Conservation (phyloP, 2,888 invertebrate species). For the Epinotia nisella region DNA sequence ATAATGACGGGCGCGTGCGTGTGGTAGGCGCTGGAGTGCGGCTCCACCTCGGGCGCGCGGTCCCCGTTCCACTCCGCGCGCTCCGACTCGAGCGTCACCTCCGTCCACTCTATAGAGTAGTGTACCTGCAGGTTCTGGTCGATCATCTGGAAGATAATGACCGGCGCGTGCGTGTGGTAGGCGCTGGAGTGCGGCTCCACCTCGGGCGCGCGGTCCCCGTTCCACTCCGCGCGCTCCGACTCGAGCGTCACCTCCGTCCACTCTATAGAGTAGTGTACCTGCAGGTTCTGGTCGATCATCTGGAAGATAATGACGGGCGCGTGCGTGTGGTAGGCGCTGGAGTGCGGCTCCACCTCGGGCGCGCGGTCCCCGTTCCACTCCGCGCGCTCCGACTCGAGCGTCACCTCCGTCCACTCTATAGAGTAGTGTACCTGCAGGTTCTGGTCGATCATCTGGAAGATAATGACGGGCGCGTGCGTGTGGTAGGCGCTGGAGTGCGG, state of each 20-base stretch:
- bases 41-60: conserved; percentile 92
- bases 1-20: conserved; percentile 98
- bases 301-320: conserved; percentile 98
- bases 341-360: conserved; percentile 92
- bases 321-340: conserved; percentile 94
- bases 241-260: conserved; percentile 98
- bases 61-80: conserved; percentile 96
- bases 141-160: conserved; percentile 99
- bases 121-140: conserved; percentile 96
- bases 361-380: conserved; percentile 94
- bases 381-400: conserved; percentile 94
- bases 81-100: conserved; percentile 95
- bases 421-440: conserved; percentile 94
- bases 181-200: conserved; percentile 91
- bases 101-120: conserved; percentile 98
- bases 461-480: conserved; percentile 97
- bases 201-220: conserved; percentile 91
- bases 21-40: conserved; percentile 92
- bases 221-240: conserved; percentile 97
- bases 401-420: conserved; percentile 98
- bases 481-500: conserved; percentile 92
- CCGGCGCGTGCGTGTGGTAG: conserved; percentile 96
- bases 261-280: conserved; percentile 92
- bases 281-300: conserved; percentile 99
- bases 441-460: conserved; percentile 99